Base-by-base conservation (phyloP, 2,888 invertebrate genomes). In the Dinocampus coccinellae region DNA sequence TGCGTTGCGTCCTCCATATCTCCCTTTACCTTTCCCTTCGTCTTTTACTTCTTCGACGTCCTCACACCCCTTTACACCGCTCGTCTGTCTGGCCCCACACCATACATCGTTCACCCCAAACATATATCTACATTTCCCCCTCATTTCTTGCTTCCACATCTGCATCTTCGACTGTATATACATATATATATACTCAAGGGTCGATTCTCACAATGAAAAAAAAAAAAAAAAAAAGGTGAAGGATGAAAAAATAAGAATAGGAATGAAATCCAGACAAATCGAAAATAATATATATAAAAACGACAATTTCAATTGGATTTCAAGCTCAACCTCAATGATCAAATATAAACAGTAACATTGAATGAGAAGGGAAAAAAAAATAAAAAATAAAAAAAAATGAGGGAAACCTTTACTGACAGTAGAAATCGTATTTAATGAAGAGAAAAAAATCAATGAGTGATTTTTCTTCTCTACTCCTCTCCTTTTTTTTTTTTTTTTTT, bases 31-130 rank as follows among this genome's bases (percentile, higher is more conserved):
- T 13, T 26, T 13, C 47, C 69, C 64, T 68, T 69, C 67, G 63
- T 65, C 60, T 71, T 64, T 70, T 66, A 69, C 76, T 47, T 47
- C 16, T 16, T 16, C 47, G 16, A n/a, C 39, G 47, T 47, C 16
- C 47, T 47, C 29, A 7, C 29, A 29, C 29, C 29, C 29, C 29
- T 29, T 29, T 29, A 29, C 29, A 4, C 29, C 29, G 29, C 29
- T 29, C 66, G 74, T 73, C 79, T 78, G 78, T 80, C 81, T 80
- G 79, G 76, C 78, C 77, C 75, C 78, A 79, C 1, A 16, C 47
- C 9, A 20, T 47, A 47, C 76, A 77, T 69, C 62, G 57, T 34
- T 39, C 34, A 29, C 39, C 55, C 61, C 69, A 65, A 58, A 47
- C 58, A 55, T 61, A 47, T 24, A 63, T 70, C 16, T 47, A 16